These are phyloP conservation scores for Lagria hirta DNA, from an alignment of 2,888 invertebrate species.

Conservation along the genomic window DNA sequence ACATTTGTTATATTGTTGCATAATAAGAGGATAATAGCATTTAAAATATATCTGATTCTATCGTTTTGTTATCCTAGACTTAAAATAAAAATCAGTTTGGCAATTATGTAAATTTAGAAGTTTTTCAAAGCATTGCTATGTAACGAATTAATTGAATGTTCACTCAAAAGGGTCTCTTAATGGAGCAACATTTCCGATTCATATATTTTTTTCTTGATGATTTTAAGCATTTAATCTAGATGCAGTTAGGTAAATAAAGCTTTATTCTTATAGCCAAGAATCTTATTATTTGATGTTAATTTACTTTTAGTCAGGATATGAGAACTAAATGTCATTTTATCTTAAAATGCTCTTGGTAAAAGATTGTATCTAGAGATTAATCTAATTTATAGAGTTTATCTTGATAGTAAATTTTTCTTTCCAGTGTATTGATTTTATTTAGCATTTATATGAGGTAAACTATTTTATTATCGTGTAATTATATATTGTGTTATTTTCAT, in stretches of 20 bases:
- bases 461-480: no score
- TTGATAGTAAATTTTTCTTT: no score
- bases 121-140: constrained; percentile 9
- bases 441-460: no score
- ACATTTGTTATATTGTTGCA: constrained; percentile 46
- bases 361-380: no score
- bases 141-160: constrained; percentile 30
- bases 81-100: constrained; percentile 6
- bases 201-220: constrained; percentile 29
- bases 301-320: constrained; percentile 15
- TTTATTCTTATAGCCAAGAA: constrained; percentile 15
- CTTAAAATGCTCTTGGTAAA: no score
- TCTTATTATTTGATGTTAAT: constrained; percentile 22
- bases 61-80: constrained; percentile 1
- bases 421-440: no score
- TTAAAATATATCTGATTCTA: constrained; percentile 12
- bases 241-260: constrained; percentile 24
- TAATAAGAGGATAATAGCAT: constrained; percentile 38
- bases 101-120: constrained; percentile 3
- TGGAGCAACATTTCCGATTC: constrained; percentile 33
- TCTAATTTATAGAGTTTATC: no score
- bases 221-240: constrained; percentile 24
- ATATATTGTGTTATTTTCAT: no score
- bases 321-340: no score
- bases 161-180: constrained; percentile 30